Evolutionary conservation across 2,797 vertebrate species (phyloP).

Genomic region (Sebastes aleutianus): DNA sequence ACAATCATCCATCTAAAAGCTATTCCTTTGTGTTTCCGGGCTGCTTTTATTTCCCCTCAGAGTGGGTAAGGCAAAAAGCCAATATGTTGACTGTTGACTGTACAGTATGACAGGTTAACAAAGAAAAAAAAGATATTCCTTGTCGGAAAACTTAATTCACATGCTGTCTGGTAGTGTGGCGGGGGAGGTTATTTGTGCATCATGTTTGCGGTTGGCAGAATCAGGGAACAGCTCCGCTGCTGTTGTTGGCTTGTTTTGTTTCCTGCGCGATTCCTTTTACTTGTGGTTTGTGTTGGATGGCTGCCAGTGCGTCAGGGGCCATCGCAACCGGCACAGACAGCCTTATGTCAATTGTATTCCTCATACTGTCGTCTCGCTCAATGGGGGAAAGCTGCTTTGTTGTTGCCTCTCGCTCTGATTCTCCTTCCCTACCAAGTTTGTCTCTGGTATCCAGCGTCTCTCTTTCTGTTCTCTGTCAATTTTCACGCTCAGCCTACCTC

Average conservation of each 20-base stretch:
- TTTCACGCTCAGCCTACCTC: conserved; percentile 3
- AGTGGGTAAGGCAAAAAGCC: conserved; percentile 13
- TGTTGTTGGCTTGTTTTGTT: conserved; percentile 7
- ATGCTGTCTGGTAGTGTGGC: conserved; percentile 7
- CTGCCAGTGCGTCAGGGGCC: conserved; percentile 15
- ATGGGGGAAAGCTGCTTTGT: conserved; percentile 2
- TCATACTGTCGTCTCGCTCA: conserved; percentile 1
- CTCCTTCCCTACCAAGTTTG: neutral
- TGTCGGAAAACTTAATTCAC: conserved; percentile 12
- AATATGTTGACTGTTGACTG: conserved; percentile 26
- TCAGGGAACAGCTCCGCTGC: neutral
- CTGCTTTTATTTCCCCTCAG: conserved; percentile 24
- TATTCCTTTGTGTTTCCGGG: neutral
- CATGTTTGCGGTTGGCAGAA: conserved; percentile 22
- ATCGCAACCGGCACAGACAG: neutral
- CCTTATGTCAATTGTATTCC: conserved; percentile 34
- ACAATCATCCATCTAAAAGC: conserved; percentile 35
- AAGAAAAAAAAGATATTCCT: conserved; percentile 18
- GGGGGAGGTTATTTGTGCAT: conserved; percentile 24
- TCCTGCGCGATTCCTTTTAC: conserved; percentile 7
- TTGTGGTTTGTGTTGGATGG: conserved; percentile 12
- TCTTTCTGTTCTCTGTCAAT: conserved; percentile 20
- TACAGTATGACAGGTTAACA: conserved; percentile 40
- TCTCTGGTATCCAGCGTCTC: neutral
- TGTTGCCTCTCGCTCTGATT: conserved; percentile 3